phyloP scores from a whole-genome alignment of 2,113 vertebrate genomes.

The Edolisoma coerulescens region DNA sequence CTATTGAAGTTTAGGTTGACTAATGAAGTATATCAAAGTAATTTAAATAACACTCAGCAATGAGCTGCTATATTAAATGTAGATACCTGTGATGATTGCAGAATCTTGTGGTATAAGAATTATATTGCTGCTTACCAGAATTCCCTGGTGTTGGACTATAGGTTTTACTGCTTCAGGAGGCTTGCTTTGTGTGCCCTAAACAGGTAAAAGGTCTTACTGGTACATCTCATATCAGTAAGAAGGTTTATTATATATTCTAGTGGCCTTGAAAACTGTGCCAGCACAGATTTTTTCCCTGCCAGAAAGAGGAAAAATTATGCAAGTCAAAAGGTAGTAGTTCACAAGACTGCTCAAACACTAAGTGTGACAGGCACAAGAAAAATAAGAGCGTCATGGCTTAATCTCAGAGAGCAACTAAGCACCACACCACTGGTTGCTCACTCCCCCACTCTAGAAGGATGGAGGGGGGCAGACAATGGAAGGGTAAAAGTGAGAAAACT shows the following conservation, averaged over 20 bases:
- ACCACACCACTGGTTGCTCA: neutral
- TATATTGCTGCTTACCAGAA: neutral
- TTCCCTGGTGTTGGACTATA: neutral
- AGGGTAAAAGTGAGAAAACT: neutral
- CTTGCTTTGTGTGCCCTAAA: neutral
- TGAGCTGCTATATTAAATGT: neutral
- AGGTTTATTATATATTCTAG: neutral
- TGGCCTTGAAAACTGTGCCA: neutral
- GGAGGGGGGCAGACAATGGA: neutral
- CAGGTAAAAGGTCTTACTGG: neutral
- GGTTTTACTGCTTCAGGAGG: neutral
- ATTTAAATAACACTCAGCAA: constrained; percentile 4
- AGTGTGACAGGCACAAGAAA: neutral
- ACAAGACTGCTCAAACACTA: neutral
- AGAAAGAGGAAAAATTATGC: neutral
- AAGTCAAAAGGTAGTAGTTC: neutral
- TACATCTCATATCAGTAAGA: neutral
- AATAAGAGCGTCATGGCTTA: neutral
- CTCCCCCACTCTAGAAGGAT: neutral
- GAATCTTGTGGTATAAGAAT: neutral
- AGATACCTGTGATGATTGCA: neutral
- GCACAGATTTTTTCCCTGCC: neutral
- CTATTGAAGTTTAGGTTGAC: neutral
- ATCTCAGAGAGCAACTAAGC: neutral
- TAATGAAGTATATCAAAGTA: constrained; percentile 15